Evolutionary conservation across 2,888 invertebrate genomes (phyloP), one percentile per base, ranked within the genome.

Genomic region (Xestoiulus laeticollis): DNA sequence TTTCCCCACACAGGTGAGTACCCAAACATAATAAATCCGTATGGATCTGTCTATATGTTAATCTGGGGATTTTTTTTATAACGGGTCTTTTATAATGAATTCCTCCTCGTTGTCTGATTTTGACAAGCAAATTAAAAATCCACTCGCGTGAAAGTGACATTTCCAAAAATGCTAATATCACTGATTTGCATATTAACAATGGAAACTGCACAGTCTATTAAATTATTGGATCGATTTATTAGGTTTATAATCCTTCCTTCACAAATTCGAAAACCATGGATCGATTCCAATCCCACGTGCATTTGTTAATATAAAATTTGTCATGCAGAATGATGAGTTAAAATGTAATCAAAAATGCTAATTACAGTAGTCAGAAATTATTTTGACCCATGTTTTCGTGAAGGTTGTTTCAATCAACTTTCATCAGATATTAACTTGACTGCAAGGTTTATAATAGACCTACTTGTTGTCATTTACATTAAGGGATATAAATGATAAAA

Each of bases 1-100:
- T 78, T 68, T 78, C 78, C 38, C 78, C 78, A 78, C 78, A 30
- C 78, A 78, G 78, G 78, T 78, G 78, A 78, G 26, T 32, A 78
- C 78, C 26, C 78, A 78, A 78, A 78, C 30, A 78, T 30, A 78
- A 78, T 30, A 30, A 78, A 30, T 30, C 0, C 30, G 78, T 16
- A 78, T 30, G 78, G 30, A 30, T 78, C 78, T 30, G 30, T 6
- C 30, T 30, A 78, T 78, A 30, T 32, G 30, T 78, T 78, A 16
- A 78, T 78, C 78, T 78, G 14, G n/a, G n/a, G n/a, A n/a, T 68
- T 68, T 68, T 68, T n/a, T n/a, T 44, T 68, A 10, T 26, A 22
- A 3, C 59, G 26, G 78, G 30, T 19, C 78, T 26, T 22, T 78
- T 32, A 26, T 78, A 78, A 78, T 78, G 78, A 78, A 78, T 78